Conservation (phyloP, 2,888 invertebrate species). For the Criorhina ranunculi region DNA sequence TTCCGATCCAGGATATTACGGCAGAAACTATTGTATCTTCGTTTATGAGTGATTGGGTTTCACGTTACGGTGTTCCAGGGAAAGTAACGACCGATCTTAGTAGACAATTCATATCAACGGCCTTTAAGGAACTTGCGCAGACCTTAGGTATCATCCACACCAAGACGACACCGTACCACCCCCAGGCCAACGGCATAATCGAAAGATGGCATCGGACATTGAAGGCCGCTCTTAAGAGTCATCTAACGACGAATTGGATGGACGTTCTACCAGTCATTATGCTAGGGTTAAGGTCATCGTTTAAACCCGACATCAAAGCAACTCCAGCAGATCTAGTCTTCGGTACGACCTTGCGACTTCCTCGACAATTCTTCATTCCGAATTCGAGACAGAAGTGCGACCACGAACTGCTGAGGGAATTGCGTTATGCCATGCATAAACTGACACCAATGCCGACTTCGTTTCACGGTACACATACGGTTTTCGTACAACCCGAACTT, state of each 20-base stretch:
- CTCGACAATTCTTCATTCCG: not conserved
- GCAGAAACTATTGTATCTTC: conserved; percentile 29
- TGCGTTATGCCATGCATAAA: too few relatives aligned
- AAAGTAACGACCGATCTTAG: conserved; percentile 60
- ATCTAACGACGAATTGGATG: conserved; percentile 64
- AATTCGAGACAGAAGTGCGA: not conserved
- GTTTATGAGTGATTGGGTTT: too few relatives aligned
- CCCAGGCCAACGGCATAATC: conserved; percentile 68
- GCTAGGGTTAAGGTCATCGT: conserved; percentile 38
- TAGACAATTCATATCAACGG: conserved; percentile 63
- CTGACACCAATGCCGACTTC: too few relatives aligned
- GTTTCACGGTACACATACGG: too few relatives aligned
- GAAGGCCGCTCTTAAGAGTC: conserved; percentile 57
- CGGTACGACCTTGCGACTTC: conserved; percentile 77
- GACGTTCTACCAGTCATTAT: conserved; percentile 28
- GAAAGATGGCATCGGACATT: conserved; percentile 72
- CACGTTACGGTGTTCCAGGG: conserved; percentile 57
- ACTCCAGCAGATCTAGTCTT: conserved; percentile 80
- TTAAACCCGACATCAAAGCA: conserved; percentile 77
- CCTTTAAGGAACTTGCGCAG: conserved; percentile 44
- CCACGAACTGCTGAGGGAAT: conserved; percentile 36
- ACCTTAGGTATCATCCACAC: conserved; percentile 50
- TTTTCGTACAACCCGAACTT: conserved; percentile 47
- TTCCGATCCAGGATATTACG: conserved; percentile 34
- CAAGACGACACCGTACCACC: conserved; percentile 67